Conservation (phyloP, 2,888 invertebrate genomes). For the Trachelus tabidus region DNA sequence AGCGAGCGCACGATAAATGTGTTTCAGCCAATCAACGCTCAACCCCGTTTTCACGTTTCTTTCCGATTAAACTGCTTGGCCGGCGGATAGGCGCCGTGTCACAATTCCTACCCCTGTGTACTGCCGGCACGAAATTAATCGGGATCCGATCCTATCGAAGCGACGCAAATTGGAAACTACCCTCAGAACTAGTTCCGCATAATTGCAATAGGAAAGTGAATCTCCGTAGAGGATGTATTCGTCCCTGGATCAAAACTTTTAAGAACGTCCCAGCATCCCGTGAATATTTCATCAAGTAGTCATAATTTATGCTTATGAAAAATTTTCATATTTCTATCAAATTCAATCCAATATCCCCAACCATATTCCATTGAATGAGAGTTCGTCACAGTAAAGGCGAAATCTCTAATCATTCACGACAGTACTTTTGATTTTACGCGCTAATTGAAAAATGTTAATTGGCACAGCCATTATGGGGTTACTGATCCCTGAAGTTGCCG, state of each 20-base stretch:
- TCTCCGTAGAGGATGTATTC: conserved; percentile 16
- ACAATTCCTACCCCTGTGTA: conserved; percentile 38
- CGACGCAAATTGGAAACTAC: conserved; percentile 58
- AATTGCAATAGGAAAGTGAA: conserved; percentile 58
- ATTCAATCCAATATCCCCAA: background rate
- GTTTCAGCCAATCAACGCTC: conserved; percentile 42
- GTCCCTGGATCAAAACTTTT: background rate
- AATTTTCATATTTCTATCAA: background rate
- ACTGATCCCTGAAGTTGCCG: conserved; percentile 49
- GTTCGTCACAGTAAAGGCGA: background rate
- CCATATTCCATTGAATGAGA: background rate
- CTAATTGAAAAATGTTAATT: conserved; percentile 38
- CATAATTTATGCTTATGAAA: background rate
- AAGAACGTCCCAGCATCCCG: background rate
- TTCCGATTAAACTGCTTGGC: conserved; percentile 47
- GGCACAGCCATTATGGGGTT: conserved; percentile 51
- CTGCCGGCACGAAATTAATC: conserved; percentile 52
- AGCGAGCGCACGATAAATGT: conserved; percentile 34
- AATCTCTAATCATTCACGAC: background rate
- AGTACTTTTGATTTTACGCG: background rate
- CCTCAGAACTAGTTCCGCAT: conserved; percentile 59
- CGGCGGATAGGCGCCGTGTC: conserved; percentile 29
- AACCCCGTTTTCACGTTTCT: conserved; percentile 38
- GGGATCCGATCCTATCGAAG: conserved; percentile 53
- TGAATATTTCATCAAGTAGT: background rate